Conservation (phyloP, 2,113 vertebrate species). For the Ochotona princeps region DNA sequence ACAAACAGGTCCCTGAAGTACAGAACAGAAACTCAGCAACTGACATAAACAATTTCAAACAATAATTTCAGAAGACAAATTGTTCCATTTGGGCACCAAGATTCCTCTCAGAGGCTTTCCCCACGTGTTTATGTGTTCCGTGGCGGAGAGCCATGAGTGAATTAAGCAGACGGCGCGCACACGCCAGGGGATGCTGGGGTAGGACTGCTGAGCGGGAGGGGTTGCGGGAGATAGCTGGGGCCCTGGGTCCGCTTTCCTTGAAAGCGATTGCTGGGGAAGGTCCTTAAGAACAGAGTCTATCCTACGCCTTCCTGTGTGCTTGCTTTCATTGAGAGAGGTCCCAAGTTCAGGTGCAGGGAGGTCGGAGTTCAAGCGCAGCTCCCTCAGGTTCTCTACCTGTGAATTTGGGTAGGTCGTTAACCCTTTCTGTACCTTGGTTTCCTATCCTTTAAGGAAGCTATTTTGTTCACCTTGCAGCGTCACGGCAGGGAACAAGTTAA, state of each 20-base stretch:
- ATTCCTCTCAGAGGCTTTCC: constrained; percentile 79
- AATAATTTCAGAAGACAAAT: constrained; percentile 79
- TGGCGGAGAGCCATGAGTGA: constrained; percentile 67
- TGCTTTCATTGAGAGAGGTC: background rate
- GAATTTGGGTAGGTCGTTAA: background rate
- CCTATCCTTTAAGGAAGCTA: background rate
- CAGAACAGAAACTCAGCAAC: constrained; percentile 74
- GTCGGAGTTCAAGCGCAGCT: background rate
- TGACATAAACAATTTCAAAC: constrained; percentile 82
- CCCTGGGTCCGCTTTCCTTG: constrained; percentile 64
- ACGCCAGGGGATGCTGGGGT: background rate
- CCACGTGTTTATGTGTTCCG: constrained; percentile 75
- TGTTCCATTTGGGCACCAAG: constrained; percentile 75
- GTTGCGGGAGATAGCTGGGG: background rate
- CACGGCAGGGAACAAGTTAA: background rate
- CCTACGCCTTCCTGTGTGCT: background rate
- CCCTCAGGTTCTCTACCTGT: background rate
- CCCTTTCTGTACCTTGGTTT: background rate
- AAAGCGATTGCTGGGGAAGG: constrained; percentile 44
- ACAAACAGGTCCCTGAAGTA: constrained; percentile 71
- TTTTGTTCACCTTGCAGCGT: background rate
- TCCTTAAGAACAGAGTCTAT: background rate
- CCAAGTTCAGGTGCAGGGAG: background rate
- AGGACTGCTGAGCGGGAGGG: background rate
- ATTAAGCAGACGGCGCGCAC: constrained; percentile 63